Base-by-base conservation (phyloP, 1,140 invertebrate species). In the Meloidogyne exigua region DNA sequence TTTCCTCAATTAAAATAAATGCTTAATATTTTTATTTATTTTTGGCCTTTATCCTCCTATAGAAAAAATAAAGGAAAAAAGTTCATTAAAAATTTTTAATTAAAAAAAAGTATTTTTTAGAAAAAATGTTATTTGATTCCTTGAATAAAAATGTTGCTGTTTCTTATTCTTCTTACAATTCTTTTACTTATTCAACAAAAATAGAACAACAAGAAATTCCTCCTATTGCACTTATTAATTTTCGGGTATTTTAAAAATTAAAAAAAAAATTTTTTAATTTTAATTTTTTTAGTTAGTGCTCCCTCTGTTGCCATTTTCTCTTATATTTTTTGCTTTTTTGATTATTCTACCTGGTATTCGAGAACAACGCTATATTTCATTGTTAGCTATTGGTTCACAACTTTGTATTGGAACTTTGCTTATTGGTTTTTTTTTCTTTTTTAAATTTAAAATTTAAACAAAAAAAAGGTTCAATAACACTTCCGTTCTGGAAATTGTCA, bases 401-500 rank as follows among this genome's bases (percentile, higher is more conserved):
- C 57, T 84, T 25, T 32, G 73, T 25, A 77, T 85, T n/a, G 83
- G 83, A n/a, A 72, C 69, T 71, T 67, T 80, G 36, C 72, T 84
- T 25, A 76, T 77, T 57, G 83, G 84, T 69, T 12, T 12, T 39
- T 28, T 73, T 57, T 21, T 21, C 11, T 18, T 39, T 36, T 5
- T n/a, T 28, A 10, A 23, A 67, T 25, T 78, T 39, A 21, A 10
- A 26, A 62, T 44, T 77, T 57, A 12, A 72, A 67, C 32, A 26
- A 68, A 23, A 32, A 82, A 71, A 36, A 82, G 81, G 65, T 62
- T 80, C 81, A 39, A 39, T 84, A 25, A 72, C 72, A 21, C 73
- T 86, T 28, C 84, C 81, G n/a, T 86, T 92, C 80, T 98, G 95
- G 95, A 95, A 97, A 88, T 93, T 94, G 81, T 92, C 93, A 11